Evolutionary conservation across 2,113 vertebrate genomes (phyloP).

Genomic region (Macquaria australasica): DNA sequence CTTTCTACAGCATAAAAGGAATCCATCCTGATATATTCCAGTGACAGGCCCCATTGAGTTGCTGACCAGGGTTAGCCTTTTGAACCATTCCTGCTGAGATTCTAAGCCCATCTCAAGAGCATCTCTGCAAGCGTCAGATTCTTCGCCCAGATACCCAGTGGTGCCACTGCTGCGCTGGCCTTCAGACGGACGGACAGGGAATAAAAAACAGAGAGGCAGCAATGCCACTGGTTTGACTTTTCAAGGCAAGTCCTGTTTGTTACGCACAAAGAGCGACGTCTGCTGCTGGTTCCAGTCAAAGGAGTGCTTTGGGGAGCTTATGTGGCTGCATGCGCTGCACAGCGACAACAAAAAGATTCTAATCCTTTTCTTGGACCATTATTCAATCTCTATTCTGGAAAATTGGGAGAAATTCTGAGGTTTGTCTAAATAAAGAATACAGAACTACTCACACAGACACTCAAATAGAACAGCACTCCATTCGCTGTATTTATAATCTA

Average conservation of each 20-base stretch:
- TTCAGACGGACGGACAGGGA: slow-evolving; percentile 52
- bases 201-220: slow-evolving; percentile 48
- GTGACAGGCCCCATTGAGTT: slow-evolving; percentile 55
- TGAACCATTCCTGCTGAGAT: slow-evolving; percentile 61
- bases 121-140: slow-evolving; percentile 62
- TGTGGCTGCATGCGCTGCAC: slow-evolving; percentile 62
- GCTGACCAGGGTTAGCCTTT: slow-evolving; percentile 63
- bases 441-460: slow-evolving; percentile 29
- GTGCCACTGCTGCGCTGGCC: slow-evolving; percentile 60
- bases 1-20: slow-evolving; percentile 23
- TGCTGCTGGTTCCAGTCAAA: slow-evolving; percentile 71
- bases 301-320: slow-evolving; percentile 69
- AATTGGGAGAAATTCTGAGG: slow-evolving; percentile 55
- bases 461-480: slow-evolving; percentile 23
- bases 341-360: slow-evolving; percentile 76
- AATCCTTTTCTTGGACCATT: slow-evolving; percentile 70
- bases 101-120: slow-evolving; percentile 70
- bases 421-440: slow-evolving; percentile 46
- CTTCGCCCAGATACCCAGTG: slow-evolving; percentile 61
- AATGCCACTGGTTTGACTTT: slow-evolving; percentile 68
- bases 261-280: slow-evolving; percentile 63
- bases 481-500: slow-evolving; percentile 68
- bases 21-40: slow-evolving; percentile 52
- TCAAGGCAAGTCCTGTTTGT: slow-evolving; percentile 71
- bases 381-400: slow-evolving; percentile 66